These are phyloP conservation scores for Pelosia muscerda DNA, from an alignment of 2,888 invertebrate species.

Conservation along the genomic window DNA sequence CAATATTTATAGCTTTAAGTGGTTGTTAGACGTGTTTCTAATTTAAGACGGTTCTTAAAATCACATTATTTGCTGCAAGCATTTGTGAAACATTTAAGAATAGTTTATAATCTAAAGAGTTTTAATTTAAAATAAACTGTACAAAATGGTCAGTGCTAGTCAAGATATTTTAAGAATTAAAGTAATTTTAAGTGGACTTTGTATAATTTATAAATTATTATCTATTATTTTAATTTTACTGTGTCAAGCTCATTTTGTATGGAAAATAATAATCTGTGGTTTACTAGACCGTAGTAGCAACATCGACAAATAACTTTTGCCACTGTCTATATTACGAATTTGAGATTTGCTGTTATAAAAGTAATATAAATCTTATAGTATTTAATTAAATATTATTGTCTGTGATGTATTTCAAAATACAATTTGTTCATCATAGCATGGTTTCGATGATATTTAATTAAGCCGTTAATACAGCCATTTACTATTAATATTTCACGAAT, in stretches of 20 bases:
- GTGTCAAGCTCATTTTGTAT: not conserved
- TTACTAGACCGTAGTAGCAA: not conserved
- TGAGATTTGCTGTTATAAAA: not conserved
- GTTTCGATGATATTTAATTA: not conserved
- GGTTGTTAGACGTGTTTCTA: slow-evolving; percentile 45
- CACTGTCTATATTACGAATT: not conserved
- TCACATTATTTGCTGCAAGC: slow-evolving; percentile 38
- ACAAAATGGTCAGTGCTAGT: slow-evolving; percentile 12
- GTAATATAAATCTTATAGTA: not conserved
- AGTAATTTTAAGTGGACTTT: not conserved
- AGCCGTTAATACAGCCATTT: too few species aligned
- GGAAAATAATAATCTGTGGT: not conserved
- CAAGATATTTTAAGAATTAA: not conserved
- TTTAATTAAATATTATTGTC: slow-evolving; percentile 16
- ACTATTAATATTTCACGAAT: too few species aligned
- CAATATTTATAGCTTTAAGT: slow-evolving; percentile 36
- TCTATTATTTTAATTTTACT: not conserved
- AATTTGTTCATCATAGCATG: not conserved
- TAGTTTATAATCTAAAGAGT: not conserved
- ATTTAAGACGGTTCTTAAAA: slow-evolving; percentile 36
- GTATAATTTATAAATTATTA: not conserved
- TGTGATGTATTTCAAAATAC: not conserved
- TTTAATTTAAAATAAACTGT: slow-evolving; percentile 2
- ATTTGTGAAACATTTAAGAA: slow-evolving; percentile 25
- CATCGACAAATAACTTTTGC: not conserved